These are phyloP conservation scores for Rissa tridactyla DNA, from an alignment of 2,113 vertebrate genomes.

Conservation along the genomic window DNA sequence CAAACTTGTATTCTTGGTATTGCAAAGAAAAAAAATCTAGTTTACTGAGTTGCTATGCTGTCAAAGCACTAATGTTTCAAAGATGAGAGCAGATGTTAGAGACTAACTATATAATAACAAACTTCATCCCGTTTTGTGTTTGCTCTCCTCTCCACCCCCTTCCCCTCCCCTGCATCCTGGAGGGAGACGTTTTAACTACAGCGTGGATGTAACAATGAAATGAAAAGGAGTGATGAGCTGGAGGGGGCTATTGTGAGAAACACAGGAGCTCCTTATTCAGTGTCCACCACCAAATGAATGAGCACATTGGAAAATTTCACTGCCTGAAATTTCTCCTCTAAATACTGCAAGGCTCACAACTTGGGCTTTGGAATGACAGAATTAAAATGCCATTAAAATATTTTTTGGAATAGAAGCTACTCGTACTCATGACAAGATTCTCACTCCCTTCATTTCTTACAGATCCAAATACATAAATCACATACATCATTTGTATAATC, in stretches of 20 bases:
- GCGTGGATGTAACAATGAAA: not conserved
- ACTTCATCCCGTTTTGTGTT: not conserved
- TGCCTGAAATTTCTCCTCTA: not conserved
- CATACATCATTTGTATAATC: not conserved
- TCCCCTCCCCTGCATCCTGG: not conserved
- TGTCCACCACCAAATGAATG: conserved; percentile 14
- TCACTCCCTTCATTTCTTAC: not conserved
- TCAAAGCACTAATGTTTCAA: not conserved
- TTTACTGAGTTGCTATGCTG: not conserved
- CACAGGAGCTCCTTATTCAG: conserved; percentile 30
- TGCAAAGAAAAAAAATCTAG: not conserved
- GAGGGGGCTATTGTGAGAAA: conserved; percentile 48
- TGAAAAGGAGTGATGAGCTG: conserved; percentile 61
- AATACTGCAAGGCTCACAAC: not conserved
- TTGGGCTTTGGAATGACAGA: not conserved
- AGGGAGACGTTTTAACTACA: conserved; percentile 12
- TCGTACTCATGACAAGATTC: not conserved
- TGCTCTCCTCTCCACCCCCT: not conserved
- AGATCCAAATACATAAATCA: not conserved
- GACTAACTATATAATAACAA: not conserved
- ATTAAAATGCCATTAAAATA: not conserved
- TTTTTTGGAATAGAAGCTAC: not conserved
- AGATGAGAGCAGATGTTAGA: not conserved
- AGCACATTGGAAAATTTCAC: not conserved
- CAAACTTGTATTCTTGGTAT: not conserved